A percentile compares a stretch with the other conserved stretches of the same genome.
Conservation (phyloP, 2,113 vertebrate genomes). For the Erythrolamprus reginae region DNA sequence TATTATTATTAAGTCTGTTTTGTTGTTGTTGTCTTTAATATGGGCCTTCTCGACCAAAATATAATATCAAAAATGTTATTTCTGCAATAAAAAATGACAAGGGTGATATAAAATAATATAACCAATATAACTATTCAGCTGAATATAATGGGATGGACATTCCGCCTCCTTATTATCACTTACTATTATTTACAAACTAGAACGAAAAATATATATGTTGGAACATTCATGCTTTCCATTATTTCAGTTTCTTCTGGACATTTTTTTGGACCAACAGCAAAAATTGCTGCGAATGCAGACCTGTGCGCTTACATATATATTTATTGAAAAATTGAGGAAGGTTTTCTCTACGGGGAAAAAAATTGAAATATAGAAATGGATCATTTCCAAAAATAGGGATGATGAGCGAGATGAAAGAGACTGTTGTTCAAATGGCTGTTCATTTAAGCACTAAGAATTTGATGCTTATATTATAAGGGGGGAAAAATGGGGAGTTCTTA, state of each 20-base stretch:
- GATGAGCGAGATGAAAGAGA: background rate
- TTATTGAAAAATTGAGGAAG: conserved; percentile 53
- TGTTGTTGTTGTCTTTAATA: background rate
- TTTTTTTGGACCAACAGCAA: conserved; percentile 76
- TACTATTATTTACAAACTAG: conserved; percentile 58
- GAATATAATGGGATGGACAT: conserved; percentile 56
- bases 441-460: background rate
- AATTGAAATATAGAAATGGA: conserved; percentile 38
- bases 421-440: conserved; percentile 1
- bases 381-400: conserved; percentile 20
- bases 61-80: background rate
- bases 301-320: conserved; percentile 62
- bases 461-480: background rate
- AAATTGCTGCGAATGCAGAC: conserved; percentile 71
- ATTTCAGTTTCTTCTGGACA: conserved; percentile 52
- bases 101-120: conserved; percentile 21
- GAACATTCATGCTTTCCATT: conserved; percentile 62
- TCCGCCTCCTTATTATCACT: conserved; percentile 68
- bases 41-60: background rate
- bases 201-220: conserved; percentile 51
- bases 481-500: background rate
- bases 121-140: conserved; percentile 25
- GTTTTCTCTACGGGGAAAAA: conserved; percentile 28
- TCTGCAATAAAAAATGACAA: background rate
- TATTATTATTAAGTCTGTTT: background rate